Percentiles rank a stretch among this genome's conserved stretches.
phyloP scores from a whole-genome alignment of 2,113 vertebrate genomes.

The Gyps fulvus region DNA sequence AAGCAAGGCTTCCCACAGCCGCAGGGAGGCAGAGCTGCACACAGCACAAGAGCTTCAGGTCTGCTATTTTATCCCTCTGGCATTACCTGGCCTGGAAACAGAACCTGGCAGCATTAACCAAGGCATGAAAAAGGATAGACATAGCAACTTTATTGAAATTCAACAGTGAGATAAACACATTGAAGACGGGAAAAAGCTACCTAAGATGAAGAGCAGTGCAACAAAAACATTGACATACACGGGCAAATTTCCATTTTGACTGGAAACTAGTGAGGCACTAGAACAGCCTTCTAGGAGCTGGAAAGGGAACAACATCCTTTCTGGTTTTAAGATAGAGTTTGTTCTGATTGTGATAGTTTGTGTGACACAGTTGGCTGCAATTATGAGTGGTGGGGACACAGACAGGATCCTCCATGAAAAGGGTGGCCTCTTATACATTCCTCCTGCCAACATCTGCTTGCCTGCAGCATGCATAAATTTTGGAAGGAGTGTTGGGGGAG shows the following conservation, averaged over 20 bases:
- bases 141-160: not conserved
- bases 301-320: not conserved
- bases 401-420: not conserved
- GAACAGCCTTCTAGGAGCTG: not conserved
- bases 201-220: not conserved
- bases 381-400: not conserved
- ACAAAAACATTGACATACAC: not conserved
- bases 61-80: not conserved
- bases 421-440: not conserved
- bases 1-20: not conserved
- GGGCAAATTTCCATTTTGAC: not conserved
- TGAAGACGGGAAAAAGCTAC: not conserved
- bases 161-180: not conserved
- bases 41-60: not conserved
- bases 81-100: not conserved
- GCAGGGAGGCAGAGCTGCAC: not conserved
- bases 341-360: not conserved
- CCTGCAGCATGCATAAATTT: not conserved
- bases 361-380: not conserved
- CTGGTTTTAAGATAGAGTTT: not conserved
- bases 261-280: not conserved
- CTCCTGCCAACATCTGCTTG: not conserved
- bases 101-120: not conserved
- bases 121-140: not conserved
- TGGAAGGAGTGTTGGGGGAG: not conserved